Percentiles rank a stretch among this genome's conserved stretches.
phyloP scores from a whole-genome alignment of 2,797 vertebrate genomes.

The Melanotaenia pygmaea region DNA sequence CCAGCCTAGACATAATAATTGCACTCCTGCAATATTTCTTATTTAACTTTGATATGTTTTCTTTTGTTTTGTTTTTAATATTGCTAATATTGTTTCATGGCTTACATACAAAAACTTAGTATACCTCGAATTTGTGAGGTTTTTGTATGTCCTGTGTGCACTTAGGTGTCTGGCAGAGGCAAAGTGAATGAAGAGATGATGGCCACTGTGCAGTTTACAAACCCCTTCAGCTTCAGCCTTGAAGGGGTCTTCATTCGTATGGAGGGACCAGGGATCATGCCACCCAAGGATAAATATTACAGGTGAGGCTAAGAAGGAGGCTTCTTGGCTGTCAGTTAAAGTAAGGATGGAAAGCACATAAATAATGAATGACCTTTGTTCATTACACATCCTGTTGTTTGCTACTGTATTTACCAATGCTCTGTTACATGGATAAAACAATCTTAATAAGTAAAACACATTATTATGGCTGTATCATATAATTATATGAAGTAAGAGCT shows the following conservation, averaged over 20 bases:
- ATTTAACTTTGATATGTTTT: too few relatives aligned
- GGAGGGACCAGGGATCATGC: conserved; percentile 89
- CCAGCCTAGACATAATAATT: too few relatives aligned
- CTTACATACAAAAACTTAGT: not conserved
- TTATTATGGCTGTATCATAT: not conserved
- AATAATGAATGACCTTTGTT: too few relatives aligned
- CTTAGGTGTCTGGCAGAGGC: conserved; percentile 81
- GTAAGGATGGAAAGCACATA: too few relatives aligned
- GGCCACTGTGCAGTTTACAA: conserved; percentile 90
- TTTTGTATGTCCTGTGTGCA: not conserved
- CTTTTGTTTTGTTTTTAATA: too few relatives aligned
- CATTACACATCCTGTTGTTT: too few relatives aligned
- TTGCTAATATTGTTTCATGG: too few relatives aligned
- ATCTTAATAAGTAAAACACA: too few relatives aligned
- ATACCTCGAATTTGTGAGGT: not conserved
- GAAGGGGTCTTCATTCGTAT: conserved; percentile 84
- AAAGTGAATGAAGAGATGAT: conserved; percentile 84
- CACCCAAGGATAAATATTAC: conserved; percentile 83
- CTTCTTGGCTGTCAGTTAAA: too few relatives aligned
- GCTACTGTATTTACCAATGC: too few relatives aligned
- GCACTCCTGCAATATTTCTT: too few relatives aligned
- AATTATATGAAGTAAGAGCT: not conserved
- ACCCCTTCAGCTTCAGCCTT: conserved; percentile 87
- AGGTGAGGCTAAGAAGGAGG: conserved; percentile 74
- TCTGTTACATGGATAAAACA: too few relatives aligned